Evolutionary conservation across 2,888 invertebrate species (phyloP), one percentile per base, ranked within the genome.

Genomic region (Drosophila anomelani): DNA sequence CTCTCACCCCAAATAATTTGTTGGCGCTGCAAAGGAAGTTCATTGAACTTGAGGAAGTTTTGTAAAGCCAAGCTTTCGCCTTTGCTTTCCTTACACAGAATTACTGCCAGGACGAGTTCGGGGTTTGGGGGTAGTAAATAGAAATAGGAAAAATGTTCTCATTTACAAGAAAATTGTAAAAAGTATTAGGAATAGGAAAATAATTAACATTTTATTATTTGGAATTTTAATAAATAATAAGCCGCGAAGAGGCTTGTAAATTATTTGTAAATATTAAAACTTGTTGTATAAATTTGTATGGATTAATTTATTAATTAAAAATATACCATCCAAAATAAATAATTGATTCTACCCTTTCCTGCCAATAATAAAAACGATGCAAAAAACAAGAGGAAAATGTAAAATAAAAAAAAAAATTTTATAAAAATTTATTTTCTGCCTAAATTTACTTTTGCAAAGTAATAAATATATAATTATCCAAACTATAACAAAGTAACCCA

Each of bases 21-120:
- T 79, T 81, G 85, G 77, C 80, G 68, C 59, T 73, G 66, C 60
- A 58, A 56, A 76, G 66, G 81, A 77, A 85, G 82, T 89, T 85
- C 88, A 77, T 70, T 85, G 85, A 85, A 85, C 85, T 73, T 75
- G 49, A 41, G 54, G 57, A 64, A 57, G 64, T 49, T 49, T 77
- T 75, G 81, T 77, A 64, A 64, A 67, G 61, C 68, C 54, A 54
- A 58, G 34, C 67, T 13, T 38, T 41, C 26, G 44, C 62, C 36
- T n/a, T 61, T 34, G 32, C 26, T 12, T 20, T n/a, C 44, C 53
- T 20, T 47, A 2, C 26, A 39, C 13, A 39, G 61, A 70, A 71
- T 54, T 46, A 26, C 64, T 51, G 39, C 58, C 43, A 53, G 13
- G 54, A 53, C 60, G 54, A 49, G 43, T 63, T 41, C 26, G n/a